These are phyloP conservation scores for Drosophila subquinaria DNA, from an alignment of 2,888 invertebrate species.

Conservation along the genomic window DNA sequence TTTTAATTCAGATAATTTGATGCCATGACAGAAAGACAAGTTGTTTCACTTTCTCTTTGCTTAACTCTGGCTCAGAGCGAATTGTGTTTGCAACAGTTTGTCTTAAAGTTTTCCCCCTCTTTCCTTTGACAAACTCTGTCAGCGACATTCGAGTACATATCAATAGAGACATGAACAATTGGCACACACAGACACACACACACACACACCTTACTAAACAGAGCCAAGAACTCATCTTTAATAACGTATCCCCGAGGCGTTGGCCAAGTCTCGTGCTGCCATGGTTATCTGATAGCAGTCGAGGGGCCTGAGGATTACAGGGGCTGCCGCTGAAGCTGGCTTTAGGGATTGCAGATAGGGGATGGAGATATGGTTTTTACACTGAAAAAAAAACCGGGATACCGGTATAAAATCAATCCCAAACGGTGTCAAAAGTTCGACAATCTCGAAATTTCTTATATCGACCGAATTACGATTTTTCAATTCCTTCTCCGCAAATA, in stretches of 20 bases:
- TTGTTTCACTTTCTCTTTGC: background rate
- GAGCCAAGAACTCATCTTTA: slow-evolving; percentile 23
- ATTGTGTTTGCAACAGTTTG: slow-evolving; percentile 10
- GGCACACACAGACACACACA: slow-evolving; percentile 12
- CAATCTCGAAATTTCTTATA: too few species aligned
- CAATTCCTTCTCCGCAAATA: too few species aligned
- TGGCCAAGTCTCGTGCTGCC: slow-evolving; percentile 8
- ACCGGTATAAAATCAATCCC: too few species aligned
- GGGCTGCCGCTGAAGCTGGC: background rate
- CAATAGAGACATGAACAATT: slow-evolving; percentile 36
- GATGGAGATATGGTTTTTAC: too few species aligned
- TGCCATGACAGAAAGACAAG: background rate
- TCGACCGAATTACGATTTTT: too few species aligned
- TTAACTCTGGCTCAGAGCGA: background rate
- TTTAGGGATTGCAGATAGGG: too few species aligned
- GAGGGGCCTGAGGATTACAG: background rate
- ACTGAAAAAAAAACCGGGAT: too few species aligned
- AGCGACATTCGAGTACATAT: slow-evolving; percentile 6
- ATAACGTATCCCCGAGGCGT: slow-evolving; percentile 4
- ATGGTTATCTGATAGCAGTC: slow-evolving; percentile 17
- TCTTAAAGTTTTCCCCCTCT: background rate
- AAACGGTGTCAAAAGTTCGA: too few species aligned
- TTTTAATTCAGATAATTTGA: background rate
- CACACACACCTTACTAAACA: background rate
- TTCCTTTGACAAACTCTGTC: slow-evolving; percentile 15